These are phyloP conservation scores for Morelia viridis DNA, from an alignment of 2,797 vertebrate genomes.

Conservation along the genomic window DNA sequence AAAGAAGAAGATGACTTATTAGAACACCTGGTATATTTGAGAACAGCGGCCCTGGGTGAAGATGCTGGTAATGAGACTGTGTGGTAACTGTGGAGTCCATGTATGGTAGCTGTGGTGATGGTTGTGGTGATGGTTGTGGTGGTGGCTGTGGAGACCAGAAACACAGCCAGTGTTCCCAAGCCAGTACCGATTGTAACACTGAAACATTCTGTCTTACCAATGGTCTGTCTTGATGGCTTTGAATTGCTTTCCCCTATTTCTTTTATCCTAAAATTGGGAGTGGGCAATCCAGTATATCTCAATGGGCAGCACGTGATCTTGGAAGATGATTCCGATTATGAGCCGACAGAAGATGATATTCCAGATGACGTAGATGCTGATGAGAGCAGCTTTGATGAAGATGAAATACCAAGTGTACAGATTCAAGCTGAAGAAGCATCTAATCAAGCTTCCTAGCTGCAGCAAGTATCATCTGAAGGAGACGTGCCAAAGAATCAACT, in stretches of 20 bases:
- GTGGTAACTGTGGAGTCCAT: too few relatives aligned
- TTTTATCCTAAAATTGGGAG: slow-evolving; percentile 66
- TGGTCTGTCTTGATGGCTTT: slow-evolving; percentile 68
- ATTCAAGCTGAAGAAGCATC: neutral
- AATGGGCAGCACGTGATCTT: slow-evolving; percentile 61
- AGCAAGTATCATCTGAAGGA: neutral
- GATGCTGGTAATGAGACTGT: slow-evolving; percentile 63
- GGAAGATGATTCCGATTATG: neutral
- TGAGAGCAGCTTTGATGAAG: neutral
- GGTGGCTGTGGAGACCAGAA: slow-evolving; percentile 60
- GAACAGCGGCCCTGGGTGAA: slow-evolving; percentile 67
- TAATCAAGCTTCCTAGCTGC: neutral
- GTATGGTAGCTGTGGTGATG: too few relatives aligned
- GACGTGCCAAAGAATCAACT: neutral
- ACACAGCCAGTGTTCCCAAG: neutral
- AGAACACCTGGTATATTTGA: slow-evolving; percentile 70
- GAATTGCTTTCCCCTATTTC: slow-evolving; percentile 70
- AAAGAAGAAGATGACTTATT: slow-evolving; percentile 58
- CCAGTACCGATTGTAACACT: slow-evolving; percentile 65
- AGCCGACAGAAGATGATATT: neutral
- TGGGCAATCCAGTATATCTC: slow-evolving; percentile 67
- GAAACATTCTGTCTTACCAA: slow-evolving; percentile 63
- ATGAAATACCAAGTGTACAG: neutral
- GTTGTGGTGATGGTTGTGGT: slow-evolving; percentile 38
- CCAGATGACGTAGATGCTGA: neutral